Conservation (phyloP, 2,888 invertebrate species). For the Macropis europaea region DNA sequence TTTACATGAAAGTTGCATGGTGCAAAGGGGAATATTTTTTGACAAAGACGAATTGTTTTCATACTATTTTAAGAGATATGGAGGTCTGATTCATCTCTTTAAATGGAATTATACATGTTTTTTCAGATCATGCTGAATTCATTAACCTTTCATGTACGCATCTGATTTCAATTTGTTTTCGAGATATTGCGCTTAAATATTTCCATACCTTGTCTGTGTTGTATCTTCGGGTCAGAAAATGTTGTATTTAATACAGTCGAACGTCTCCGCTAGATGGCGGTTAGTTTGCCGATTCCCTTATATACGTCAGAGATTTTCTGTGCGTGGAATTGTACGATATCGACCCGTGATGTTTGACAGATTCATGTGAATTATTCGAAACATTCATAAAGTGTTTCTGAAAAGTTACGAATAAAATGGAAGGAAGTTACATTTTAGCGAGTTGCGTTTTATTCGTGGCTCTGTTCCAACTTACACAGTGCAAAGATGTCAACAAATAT, state of each 20-base stretch:
- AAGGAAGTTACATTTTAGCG: slow-evolving; percentile 11
- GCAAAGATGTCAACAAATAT: slow-evolving; percentile 81
- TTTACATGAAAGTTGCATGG: no score
- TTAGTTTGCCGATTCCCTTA: neutral
- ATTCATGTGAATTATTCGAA: slow-evolving; percentile 32
- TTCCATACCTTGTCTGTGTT: no score
- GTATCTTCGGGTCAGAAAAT: neutral
- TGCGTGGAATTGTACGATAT: slow-evolving; percentile 35
- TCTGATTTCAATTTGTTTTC: no score
- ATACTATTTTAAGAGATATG: no score
- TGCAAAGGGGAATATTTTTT: no score
- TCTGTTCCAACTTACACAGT: slow-evolving; percentile 48
- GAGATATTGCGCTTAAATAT: no score
- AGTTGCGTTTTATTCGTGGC: slow-evolving; percentile 33
- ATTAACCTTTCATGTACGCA: no score
- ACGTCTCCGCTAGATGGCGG: slow-evolving; percentile 28
- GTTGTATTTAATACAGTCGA: neutral
- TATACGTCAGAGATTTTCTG: slow-evolving; percentile 30
- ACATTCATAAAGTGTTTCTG: neutral
- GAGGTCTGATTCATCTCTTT: no score
- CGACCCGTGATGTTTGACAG: slow-evolving; percentile 55
- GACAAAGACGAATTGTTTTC: no score
- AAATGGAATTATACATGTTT: no score
- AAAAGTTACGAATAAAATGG: slow-evolving; percentile 42
- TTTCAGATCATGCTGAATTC: no score